These are phyloP conservation scores for Ligdia adustata DNA, from an alignment of 2,888 invertebrate genomes.

Conservation along the genomic window DNA sequence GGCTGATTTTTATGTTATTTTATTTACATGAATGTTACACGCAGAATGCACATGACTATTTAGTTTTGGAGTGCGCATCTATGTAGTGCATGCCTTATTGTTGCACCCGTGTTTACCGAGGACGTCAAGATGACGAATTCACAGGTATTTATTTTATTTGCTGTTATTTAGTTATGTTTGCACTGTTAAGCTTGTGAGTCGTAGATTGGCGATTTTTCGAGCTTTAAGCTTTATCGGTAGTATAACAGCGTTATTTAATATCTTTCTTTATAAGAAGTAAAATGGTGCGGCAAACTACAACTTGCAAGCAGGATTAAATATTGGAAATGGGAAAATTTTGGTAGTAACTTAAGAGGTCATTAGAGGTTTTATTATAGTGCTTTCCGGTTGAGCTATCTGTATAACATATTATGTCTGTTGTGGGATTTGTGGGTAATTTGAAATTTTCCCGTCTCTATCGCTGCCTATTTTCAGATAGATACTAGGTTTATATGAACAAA, in stretches of 20 bases:
- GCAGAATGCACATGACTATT: conserved; percentile 76
- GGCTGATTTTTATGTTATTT: conserved; percentile 70
- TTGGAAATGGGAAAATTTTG: conserved; percentile 17
- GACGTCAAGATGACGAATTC: conserved; percentile 84
- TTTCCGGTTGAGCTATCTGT: too few species aligned
- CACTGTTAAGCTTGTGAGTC: conserved; percentile 48
- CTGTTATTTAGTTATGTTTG: conserved; percentile 45
- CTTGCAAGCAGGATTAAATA: conserved; percentile 17
- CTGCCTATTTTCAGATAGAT: not conserved
- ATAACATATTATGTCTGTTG: too few species aligned
- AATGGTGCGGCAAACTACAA: conserved; percentile 8
- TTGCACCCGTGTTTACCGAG: conserved; percentile 68
- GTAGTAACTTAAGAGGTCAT: too few species aligned
- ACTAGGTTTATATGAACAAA: too few species aligned
- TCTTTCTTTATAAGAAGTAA: too few species aligned
- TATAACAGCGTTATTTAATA: too few species aligned
- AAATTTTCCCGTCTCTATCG: conserved; percentile 7
- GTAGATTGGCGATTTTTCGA: conserved; percentile 31
- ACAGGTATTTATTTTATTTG: conserved; percentile 78
- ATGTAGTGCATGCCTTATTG: conserved; percentile 79
- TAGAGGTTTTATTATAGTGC: not conserved
- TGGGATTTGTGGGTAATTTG: too few species aligned
- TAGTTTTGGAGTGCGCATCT: conserved; percentile 71
- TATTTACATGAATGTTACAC: conserved; percentile 68
- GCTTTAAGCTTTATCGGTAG: conserved; percentile 14